phyloP scores from a whole-genome alignment of 2,888 invertebrate genomes.

The Ecliptopera silaceata region DNA sequence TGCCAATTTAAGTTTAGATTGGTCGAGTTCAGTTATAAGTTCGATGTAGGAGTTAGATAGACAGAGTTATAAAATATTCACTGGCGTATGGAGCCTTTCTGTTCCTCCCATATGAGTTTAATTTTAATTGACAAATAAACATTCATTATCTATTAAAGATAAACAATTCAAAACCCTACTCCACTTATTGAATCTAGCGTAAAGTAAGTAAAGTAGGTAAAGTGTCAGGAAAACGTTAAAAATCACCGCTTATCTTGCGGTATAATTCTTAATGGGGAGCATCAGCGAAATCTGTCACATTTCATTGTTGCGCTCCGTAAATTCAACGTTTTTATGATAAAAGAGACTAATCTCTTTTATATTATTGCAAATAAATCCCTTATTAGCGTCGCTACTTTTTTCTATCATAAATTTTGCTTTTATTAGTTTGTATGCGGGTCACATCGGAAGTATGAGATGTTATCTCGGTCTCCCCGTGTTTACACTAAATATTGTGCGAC shows the following conservation, averaged over 20 bases:
- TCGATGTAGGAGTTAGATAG: slow-evolving; percentile 63
- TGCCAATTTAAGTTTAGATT: slow-evolving; percentile 65
- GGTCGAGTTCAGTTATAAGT: slow-evolving; percentile 66
- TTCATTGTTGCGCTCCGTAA: slow-evolving; percentile 40
- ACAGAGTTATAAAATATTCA: slow-evolving; percentile 66
- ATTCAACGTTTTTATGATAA: slow-evolving; percentile 58
- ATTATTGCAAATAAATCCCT: slow-evolving; percentile 71
- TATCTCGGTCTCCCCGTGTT: slow-evolving; percentile 79
- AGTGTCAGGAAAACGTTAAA: slow-evolving; percentile 7
- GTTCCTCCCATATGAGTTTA: slow-evolving; percentile 60
- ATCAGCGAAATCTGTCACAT: slow-evolving; percentile 28
- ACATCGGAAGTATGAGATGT: slow-evolving; percentile 73
- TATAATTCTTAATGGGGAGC: slow-evolving; percentile 26
- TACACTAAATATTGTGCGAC: slow-evolving; percentile 81
- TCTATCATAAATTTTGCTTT: slow-evolving; percentile 68
- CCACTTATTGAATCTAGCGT: not conserved
- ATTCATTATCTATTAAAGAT: slow-evolving; percentile 49
- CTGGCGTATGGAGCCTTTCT: slow-evolving; percentile 55
- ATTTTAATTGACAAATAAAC: slow-evolving; percentile 62
- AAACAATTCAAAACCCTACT: not conserved
- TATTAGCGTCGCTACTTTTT: slow-evolving; percentile 61
- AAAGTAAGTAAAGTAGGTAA: not conserved
- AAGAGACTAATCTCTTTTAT: slow-evolving; percentile 70
- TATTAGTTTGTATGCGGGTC: slow-evolving; percentile 62
- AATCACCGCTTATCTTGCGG: slow-evolving; percentile 17